Conservation (phyloP, 2,888 invertebrate species). For the Pachycephus smyrnensis region DNA sequence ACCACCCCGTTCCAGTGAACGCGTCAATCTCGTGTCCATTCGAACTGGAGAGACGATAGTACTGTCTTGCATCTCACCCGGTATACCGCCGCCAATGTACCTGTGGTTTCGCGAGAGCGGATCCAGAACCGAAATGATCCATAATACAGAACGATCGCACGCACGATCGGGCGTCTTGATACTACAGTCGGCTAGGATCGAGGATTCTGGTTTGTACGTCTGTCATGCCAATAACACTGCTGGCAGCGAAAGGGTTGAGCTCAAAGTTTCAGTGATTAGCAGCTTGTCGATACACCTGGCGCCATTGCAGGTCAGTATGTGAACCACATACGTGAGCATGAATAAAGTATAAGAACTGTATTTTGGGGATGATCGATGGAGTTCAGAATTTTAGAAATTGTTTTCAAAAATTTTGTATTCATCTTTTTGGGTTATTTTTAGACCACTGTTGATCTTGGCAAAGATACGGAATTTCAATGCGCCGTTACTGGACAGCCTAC, state of each 20-base stretch:
- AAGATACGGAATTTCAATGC: slow-evolving; percentile 88
- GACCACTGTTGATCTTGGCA: slow-evolving; percentile 85
- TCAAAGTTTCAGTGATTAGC: slow-evolving; percentile 64
- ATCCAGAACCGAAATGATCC: slow-evolving; percentile 59
- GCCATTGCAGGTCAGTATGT: slow-evolving; percentile 61
- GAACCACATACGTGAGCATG: neutral
- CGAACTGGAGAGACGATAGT: slow-evolving; percentile 67
- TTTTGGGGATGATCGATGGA: neutral
- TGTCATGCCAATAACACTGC: slow-evolving; percentile 93
- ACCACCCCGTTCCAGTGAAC: slow-evolving; percentile 65
- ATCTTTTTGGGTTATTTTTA: slow-evolving; percentile 69
- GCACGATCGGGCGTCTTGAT: slow-evolving; percentile 64
- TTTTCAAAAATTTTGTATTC: slow-evolving; percentile 32
- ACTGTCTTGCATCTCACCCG: slow-evolving; percentile 68
- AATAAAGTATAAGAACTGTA: neutral
- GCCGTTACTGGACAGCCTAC: slow-evolving; percentile 86
- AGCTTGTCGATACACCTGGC: slow-evolving; percentile 61
- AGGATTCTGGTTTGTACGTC: slow-evolving; percentile 88
- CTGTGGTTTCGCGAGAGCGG: slow-evolving; percentile 64
- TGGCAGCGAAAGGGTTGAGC: slow-evolving; percentile 71
- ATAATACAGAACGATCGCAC: slow-evolving; percentile 63
- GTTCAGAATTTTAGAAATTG: neutral
- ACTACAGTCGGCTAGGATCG: slow-evolving; percentile 69
- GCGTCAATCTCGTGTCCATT: slow-evolving; percentile 61
- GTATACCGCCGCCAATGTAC: slow-evolving; percentile 67